Base-by-base conservation (phyloP, 2,797 vertebrate species). In the Myripristis murdjan region DNA sequence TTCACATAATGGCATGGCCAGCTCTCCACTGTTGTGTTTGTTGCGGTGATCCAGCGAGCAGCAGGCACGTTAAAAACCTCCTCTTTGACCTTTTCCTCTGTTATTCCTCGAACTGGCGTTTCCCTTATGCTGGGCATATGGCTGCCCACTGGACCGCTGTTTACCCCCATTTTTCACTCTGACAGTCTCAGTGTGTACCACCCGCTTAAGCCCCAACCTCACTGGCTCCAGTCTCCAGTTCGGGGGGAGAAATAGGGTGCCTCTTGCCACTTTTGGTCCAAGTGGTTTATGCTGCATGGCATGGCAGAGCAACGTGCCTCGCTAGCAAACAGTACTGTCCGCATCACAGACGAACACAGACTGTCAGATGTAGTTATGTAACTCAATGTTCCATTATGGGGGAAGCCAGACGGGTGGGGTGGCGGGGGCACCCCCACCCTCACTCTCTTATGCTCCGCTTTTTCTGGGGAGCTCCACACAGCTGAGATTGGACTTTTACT, bases 81-180 rank as follows among this genome's bases (percentile, higher is more conserved):
- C 81, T 83, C 73, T 55, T 20, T 88, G 89, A 91, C 91, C 85
- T 88, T 90, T 86, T 55, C 64, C 57, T 82, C 82, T 76, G 58
- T 61, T 80, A 59, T 74, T 78, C 66, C 73, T 81, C 75, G 75
- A 60, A 67, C 83, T 81, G 70, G 82, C 70, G 82, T 81, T 87
- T 87, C 84, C 55, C 81, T 84, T 79, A 63, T 65, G 73, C 81
- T 41, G 70, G 75, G 86, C 92, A 91, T 91, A 93, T 91, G 93
- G 92, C 84, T 82, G 85, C 73, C 81, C 79, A 85, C 81, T 85
- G 84, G 81, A 65, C 77, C 33, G 16, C 63, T 88, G 84, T 91
- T 91, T 87, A 84, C 80, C 72, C 80, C 85, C 80, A 91, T 95
- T 93, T 91, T 82, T 94, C 92, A 93, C 85, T 83, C 70, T 92